Evolutionary conservation across 2,888 invertebrate genomes (phyloP).

Genomic region (Bimastos eiseni): DNA sequence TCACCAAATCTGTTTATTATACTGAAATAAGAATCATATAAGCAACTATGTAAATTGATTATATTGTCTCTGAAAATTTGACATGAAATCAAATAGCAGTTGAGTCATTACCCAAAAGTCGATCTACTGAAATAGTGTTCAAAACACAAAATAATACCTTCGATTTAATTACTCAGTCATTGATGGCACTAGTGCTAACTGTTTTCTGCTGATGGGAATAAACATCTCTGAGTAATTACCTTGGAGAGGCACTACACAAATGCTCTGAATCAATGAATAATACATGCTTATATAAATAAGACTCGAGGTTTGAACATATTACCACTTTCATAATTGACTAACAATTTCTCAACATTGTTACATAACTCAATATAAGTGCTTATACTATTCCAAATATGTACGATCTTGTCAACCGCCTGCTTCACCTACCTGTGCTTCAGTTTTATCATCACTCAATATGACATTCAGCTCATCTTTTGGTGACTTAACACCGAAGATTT

Average conservation of each 20-base stretch:
- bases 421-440: conserved; percentile 20
- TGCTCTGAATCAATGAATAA: background rate
- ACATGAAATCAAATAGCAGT: too few species aligned
- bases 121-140: background rate
- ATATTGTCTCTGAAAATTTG: too few species aligned
- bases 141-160: background rate
- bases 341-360: background rate
- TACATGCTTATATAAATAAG: background rate
- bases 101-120: too few species aligned
- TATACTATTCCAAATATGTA: background rate
- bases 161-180: too few species aligned
- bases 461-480: conserved; percentile 25
- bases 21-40: too few species aligned
- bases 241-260: too few species aligned
- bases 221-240: too few species aligned
- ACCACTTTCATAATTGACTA: background rate
- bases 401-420: background rate
- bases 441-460: conserved; percentile 21
- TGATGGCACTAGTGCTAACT: too few species aligned
- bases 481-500: conserved; percentile 2
- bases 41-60: too few species aligned
- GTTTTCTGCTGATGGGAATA: too few species aligned
- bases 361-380: background rate
- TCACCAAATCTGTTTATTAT: too few species aligned
- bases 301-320: background rate